Percentiles rank a stretch among this genome's conserved stretches.
Evolutionary conservation across 2,797 vertebrate species (phyloP).

Genomic region (Ara ararauna): DNA sequence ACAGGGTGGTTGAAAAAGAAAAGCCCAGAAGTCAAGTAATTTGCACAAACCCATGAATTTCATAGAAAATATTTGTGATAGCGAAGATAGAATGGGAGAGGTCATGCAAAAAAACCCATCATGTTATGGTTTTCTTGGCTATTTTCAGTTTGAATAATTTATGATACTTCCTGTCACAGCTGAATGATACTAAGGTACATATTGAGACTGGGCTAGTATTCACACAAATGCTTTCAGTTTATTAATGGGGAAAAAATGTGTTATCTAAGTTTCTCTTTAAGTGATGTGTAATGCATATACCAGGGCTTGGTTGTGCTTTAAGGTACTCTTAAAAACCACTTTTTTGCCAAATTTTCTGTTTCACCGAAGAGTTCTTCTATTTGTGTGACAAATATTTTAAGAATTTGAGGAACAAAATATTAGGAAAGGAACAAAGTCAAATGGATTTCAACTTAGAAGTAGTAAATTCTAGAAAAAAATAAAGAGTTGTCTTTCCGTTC

Average conservation of each 20-base stretch:
- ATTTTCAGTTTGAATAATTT: background rate
- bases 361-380: background rate
- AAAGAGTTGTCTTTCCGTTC: background rate
- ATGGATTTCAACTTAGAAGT: background rate
- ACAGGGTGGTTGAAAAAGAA: background rate
- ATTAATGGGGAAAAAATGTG: rapidly evolving
- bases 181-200: background rate
- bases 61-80: background rate
- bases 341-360: background rate
- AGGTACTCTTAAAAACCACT: background rate
- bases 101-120: background rate
- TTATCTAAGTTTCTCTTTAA: background rate
- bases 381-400: background rate
- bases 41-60: background rate
- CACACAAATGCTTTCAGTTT: background rate
- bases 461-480: background rate
- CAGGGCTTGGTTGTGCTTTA: background rate
- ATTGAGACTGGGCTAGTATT: background rate
- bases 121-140: background rate
- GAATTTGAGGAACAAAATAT: background rate
- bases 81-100: background rate
- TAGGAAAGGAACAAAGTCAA: background rate
- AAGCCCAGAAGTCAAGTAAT: background rate
- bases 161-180: background rate
- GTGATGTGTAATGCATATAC: rapidly evolving